A percentile compares a stretch with the other conserved stretches of the same genome.
Evolutionary conservation across 2,888 invertebrate species (phyloP).

Genomic region (Agrotis puta): DNA sequence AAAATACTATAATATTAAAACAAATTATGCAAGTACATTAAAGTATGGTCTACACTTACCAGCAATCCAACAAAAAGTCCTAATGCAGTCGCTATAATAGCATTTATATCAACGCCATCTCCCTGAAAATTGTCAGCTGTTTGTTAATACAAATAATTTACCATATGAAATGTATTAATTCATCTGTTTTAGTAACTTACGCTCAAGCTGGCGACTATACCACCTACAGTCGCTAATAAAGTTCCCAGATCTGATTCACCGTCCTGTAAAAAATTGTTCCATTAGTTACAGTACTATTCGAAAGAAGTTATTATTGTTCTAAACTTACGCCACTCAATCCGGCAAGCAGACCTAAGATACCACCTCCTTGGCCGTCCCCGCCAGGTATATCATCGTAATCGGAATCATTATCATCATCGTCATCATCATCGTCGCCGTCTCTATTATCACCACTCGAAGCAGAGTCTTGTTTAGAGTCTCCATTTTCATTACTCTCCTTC

Average conservation of each 20-base stretch:
- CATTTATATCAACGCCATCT: constrained; percentile 86
- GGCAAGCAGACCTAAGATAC: constrained; percentile 84
- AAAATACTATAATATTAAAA: not conserved
- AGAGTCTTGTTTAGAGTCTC: constrained; percentile 72
- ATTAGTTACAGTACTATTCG: constrained; percentile 4
- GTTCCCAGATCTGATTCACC: constrained; percentile 88
- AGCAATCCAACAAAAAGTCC: constrained; percentile 86
- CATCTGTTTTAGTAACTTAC: constrained; percentile 74
- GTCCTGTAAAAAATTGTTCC: constrained; percentile 76
- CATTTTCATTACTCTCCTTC: constrained; percentile 62
- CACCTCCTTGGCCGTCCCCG: constrained; percentile 88
- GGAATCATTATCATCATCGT: constrained; percentile 71
- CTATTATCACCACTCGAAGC: constrained; percentile 48
- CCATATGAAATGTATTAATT: too few relatives aligned
- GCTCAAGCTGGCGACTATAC: constrained; percentile 85
- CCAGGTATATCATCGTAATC: constrained; percentile 85
- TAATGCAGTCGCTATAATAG: constrained; percentile 83
- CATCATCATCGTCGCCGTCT: constrained; percentile 60
- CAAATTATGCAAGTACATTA: not conserved
- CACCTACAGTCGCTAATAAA: constrained; percentile 84
- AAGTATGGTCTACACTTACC: constrained; percentile 73
- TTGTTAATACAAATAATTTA: not conserved
- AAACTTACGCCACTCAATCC: constrained; percentile 86
- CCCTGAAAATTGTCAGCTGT: constrained; percentile 77
- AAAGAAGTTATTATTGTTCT: not conserved